phyloP scores from a whole-genome alignment of 2,888 invertebrate genomes.

The Melanostoma scalare region DNA sequence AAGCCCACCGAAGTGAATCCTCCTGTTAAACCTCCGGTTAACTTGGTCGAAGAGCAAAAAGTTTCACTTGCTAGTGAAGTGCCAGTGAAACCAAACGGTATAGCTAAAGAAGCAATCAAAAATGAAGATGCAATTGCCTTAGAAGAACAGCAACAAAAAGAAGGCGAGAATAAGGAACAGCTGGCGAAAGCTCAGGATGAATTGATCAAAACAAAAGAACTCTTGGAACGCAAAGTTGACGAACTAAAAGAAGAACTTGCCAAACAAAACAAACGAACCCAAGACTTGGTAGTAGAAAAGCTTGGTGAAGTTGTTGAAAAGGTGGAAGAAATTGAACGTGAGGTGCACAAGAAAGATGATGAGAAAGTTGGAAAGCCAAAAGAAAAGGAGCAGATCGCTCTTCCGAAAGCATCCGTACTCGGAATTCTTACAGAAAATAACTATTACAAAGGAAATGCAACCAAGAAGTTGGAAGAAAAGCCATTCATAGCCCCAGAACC shows the following conservation, averaged over 20 bases:
- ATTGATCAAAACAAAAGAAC: conserved; percentile 78
- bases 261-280: conserved; percentile 80
- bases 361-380: conserved; percentile 18
- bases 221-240: conserved; percentile 80
- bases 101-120: conserved; percentile 82
- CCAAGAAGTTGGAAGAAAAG: conserved; percentile 38
- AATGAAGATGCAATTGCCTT: conserved; percentile 82
- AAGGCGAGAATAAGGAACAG: conserved; percentile 77
- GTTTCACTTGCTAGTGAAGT: conserved; percentile 24
- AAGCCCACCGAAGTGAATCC: conserved; percentile 33
- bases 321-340: conserved; percentile 82
- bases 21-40: neutral
- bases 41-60: too few relatives aligned
- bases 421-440: conserved; percentile 76
- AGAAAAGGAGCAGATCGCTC: conserved; percentile 10
- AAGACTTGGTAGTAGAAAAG: conserved; percentile 78
- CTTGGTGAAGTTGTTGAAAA: conserved; percentile 78
- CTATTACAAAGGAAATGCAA: conserved; percentile 59
- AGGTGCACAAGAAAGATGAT: conserved; percentile 82
- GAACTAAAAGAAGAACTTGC: conserved; percentile 82
- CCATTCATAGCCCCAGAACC: conserved; percentile 79
- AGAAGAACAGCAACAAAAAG: conserved; percentile 78
- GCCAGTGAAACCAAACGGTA: conserved; percentile 66
- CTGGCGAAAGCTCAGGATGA: conserved; percentile 79
- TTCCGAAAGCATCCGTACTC: conserved; percentile 74